Percentiles rank a stretch among this genome's conserved stretches.
Conservation (phyloP, 2,113 vertebrate genomes). For the Phrynocephalus versicolor region DNA sequence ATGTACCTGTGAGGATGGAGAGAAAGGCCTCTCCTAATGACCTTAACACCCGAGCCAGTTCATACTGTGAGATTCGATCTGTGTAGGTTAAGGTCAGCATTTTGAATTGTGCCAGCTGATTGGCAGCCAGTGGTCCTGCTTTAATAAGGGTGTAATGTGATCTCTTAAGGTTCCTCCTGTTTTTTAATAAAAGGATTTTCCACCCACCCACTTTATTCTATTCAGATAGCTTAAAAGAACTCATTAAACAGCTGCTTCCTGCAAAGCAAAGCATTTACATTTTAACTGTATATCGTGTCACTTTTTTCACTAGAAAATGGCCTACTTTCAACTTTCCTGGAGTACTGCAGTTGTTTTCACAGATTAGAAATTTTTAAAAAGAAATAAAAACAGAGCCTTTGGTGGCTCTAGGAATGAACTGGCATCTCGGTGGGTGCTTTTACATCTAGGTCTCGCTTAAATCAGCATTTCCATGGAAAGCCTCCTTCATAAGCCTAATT, state of each 20-base stretch:
- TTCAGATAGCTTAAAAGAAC: not conserved
- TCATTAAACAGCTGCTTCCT: not conserved
- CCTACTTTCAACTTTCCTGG: not conserved
- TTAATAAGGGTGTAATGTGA: no score
- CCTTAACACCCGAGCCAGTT: no score
- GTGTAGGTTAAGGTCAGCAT: no score
- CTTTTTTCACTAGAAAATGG: not conserved
- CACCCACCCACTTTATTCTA: not conserved
- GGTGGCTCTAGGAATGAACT: not conserved
- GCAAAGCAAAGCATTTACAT: not conserved
- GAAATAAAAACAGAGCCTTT: not conserved
- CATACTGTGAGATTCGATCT: no score
- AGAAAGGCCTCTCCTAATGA: no score
- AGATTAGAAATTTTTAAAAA: not conserved
- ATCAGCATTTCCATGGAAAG: slow-evolving; percentile 10
- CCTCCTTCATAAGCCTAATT: not conserved
- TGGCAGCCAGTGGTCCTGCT: no score
- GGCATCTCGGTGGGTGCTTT: not conserved
- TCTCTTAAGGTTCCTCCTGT: no score
- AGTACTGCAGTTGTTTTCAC: not conserved
- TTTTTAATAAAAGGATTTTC: not conserved
- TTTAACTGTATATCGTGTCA: not conserved
- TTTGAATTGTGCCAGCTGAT: no score
- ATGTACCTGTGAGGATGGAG: no score
- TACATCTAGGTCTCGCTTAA: not conserved